Base-by-base conservation (phyloP, 1,140 invertebrate species). In the Cheumatopsyche charites region DNA sequence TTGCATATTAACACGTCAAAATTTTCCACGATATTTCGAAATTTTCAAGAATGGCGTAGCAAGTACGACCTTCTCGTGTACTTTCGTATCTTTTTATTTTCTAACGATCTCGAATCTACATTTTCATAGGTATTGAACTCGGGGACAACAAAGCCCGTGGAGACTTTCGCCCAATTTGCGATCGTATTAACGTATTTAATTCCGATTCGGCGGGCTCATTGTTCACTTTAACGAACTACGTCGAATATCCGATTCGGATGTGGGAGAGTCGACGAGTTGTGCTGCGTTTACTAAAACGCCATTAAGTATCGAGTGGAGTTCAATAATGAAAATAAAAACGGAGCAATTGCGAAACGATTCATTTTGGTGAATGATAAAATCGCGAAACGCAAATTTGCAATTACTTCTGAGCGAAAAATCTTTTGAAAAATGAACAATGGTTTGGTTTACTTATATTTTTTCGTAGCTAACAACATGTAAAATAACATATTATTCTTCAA, bases 221-320 rank as follows among this genome's bases (percentile, higher is more conserved):
- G 49, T 55, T 55, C 49, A 21, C 1, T 55, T 55, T 55, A 55
- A 23, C 21, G 49, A 49, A 49, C 7, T 7, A 49, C n/a, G 4
- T 49, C 45, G 15, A 55, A 55, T 55, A 55, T 55, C 9, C 17
- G 21, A 55, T 55, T 21, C 49, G 49, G 9, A 55, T 55, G 9
- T 36, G 1, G 17, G 21, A 55, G 49, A 55, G 21, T 49, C 45
- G 45, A 49, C 7, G 7, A 9, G 49, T 55, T 9, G 9, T 3
- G 29, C 29, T 36, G 9, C 29, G 9, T 36, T 36, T 9, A 36
- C 3, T 9, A 36, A 9, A 4, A 3, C 9, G 29, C 3, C 29
- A 36, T 3, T 36, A 36, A 36, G 29, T 36, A 36, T 36, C 29
- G 9, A n/a, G n/a, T n/a, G n/a, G n/a, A n/a, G n/a, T 36, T 36